phyloP scores from a whole-genome alignment of 2,113 vertebrate genomes.

The Lota lota region DNA sequence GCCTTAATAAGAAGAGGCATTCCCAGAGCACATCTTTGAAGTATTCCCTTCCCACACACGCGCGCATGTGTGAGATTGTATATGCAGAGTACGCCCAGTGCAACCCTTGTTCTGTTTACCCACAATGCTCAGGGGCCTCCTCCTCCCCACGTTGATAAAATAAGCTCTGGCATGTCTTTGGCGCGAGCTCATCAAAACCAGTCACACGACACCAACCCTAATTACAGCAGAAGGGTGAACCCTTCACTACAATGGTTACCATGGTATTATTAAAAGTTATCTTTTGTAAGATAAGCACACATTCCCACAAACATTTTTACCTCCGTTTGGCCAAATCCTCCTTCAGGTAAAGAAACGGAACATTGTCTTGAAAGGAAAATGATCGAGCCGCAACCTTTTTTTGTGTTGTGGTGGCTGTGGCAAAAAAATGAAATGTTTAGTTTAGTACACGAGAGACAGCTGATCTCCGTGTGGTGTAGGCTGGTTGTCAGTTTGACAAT shows the following conservation, averaged over 20 bases:
- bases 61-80: constrained; percentile 20
- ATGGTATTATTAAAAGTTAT: too few species aligned
- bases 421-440: too few species aligned
- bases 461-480: too few species aligned
- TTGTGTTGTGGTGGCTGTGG: too few species aligned
- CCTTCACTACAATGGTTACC: not conserved
- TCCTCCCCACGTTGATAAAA: constrained; percentile 34
- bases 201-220: constrained; percentile 20
- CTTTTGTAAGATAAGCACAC: too few species aligned
- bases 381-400: too few species aligned
- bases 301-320: too few species aligned
- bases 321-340: too few species aligned
- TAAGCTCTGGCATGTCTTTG: constrained; percentile 25
- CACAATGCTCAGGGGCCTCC: constrained; percentile 8
- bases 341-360: too few species aligned
- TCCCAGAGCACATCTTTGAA: not conserved
- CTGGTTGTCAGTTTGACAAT: too few species aligned
- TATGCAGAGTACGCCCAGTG: constrained; percentile 5
- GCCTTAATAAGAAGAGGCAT: constrained; percentile 31
- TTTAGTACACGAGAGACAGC: too few species aligned
- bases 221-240: constrained; percentile 45
- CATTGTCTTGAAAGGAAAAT: not conserved
- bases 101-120: constrained; percentile 4
- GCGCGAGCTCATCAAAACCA: constrained; percentile 49
- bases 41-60: not conserved